Evolutionary conservation across 2,113 vertebrate species (phyloP).

Genomic region (Aphelocoma coerulescens): DNA sequence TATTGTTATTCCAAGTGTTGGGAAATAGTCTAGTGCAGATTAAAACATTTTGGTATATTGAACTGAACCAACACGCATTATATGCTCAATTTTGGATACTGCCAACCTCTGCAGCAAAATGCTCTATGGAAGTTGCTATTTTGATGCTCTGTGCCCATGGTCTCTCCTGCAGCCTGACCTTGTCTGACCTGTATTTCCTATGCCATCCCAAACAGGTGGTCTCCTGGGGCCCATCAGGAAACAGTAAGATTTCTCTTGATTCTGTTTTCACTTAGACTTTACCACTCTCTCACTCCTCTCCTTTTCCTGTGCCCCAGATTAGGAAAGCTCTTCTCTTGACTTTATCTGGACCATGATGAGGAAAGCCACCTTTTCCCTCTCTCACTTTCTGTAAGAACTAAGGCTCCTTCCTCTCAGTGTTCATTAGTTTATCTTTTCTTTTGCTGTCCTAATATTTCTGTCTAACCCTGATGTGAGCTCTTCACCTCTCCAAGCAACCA

Average conservation of each 20-base stretch:
- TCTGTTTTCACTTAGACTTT: neutral
- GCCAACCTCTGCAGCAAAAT: neutral
- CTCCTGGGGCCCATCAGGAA: neutral
- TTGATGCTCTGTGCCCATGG: neutral
- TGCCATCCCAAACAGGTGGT: neutral
- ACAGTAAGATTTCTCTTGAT: neutral
- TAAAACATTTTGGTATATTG: neutral
- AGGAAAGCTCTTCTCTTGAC: neutral
- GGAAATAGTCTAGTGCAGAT: neutral
- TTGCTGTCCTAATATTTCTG: neutral
- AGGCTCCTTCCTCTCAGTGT: neutral
- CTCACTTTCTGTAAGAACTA: neutral
- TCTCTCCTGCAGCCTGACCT: neutral
- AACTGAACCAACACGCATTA: neutral
- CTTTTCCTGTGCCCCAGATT: neutral
- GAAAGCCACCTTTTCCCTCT: neutral
- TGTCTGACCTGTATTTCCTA: neutral
- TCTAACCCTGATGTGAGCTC: neutral
- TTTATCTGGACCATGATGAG: neutral
- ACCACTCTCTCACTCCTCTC: neutral
- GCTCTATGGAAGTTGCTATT: neutral
- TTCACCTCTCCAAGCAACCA: neutral
- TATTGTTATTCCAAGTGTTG: neutral
- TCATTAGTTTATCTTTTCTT: neutral
- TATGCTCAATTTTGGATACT: neutral